A percentile compares a stretch with the other conserved stretches of the same genome.
Evolutionary conservation across 2,888 invertebrate genomes (phyloP).

Genomic region (Chironomus tentans): DNA sequence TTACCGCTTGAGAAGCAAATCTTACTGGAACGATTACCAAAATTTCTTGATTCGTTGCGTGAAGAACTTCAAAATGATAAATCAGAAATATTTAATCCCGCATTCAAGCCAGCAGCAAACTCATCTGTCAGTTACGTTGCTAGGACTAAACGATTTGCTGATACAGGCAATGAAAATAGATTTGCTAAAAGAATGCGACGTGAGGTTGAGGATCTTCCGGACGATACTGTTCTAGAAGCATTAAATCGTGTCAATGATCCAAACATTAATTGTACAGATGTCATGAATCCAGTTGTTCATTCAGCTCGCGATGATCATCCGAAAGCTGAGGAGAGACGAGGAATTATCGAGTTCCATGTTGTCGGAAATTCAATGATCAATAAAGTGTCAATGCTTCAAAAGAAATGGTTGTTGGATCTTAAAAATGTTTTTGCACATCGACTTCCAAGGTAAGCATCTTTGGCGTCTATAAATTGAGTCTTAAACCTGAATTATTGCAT

Average conservation of each 20-base stretch:
- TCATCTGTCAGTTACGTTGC: conserved; percentile 33
- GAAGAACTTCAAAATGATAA: conserved; percentile 75
- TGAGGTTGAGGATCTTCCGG: conserved; percentile 58
- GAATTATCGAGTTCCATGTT: conserved; percentile 87
- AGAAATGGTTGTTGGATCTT: conserved; percentile 74
- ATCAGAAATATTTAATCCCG: conserved; percentile 91
- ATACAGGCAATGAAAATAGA: conserved; percentile 35
- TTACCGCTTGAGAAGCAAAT: conserved; percentile 76
- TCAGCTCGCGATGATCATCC: conserved; percentile 86
- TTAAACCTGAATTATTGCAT: conserved; percentile 31
- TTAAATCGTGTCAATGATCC: conserved; percentile 76
- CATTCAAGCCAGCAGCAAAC: conserved; percentile 54
- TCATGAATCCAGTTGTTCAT: conserved; percentile 48
- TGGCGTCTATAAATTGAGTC: no score
- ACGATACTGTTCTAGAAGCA: conserved; percentile 70
- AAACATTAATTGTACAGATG: conserved; percentile 38
- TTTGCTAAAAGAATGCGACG: conserved; percentile 36
- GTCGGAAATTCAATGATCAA: conserved; percentile 86
- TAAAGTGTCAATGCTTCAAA: conserved; percentile 78
- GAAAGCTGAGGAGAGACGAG: conserved; percentile 77
- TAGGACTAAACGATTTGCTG: conserved; percentile 33
- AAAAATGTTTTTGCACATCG: conserved; percentile 95
- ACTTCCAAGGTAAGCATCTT: conserved; percentile 50
- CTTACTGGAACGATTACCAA: conserved; percentile 82
- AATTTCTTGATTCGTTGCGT: conserved; percentile 79